Percentiles rank a stretch among this genome's conserved stretches.
Conservation (phyloP, 1,140 invertebrate species). For the Halesus radiatus region DNA sequence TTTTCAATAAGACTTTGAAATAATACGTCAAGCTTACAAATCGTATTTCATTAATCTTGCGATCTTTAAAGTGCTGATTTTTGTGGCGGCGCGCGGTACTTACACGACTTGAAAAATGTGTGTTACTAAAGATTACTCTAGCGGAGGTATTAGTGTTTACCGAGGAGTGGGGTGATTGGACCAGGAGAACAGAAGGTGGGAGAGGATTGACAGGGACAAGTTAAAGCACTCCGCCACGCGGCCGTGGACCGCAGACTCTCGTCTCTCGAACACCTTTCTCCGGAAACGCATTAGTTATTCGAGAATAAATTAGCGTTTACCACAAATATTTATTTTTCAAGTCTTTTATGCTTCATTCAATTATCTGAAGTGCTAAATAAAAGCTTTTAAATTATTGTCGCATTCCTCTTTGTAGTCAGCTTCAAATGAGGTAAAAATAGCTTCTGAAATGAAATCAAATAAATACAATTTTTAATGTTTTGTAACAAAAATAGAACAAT, state of each 20-base stretch:
- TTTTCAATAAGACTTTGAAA: conserved; percentile 29
- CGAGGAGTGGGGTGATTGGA: conserved; percentile 33
- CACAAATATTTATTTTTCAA: conserved; percentile 19
- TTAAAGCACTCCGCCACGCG: conserved; percentile 40
- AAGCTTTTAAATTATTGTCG: not conserved
- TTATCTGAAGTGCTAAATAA: not conserved
- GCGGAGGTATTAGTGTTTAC: conserved; percentile 19
- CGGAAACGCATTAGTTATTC: conserved; percentile 18
- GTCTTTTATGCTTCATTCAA: not conserved
- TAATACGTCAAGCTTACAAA: conserved; percentile 21
- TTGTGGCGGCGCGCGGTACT: not conserved
- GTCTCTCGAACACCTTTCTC: not conserved
- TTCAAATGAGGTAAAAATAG: not conserved
- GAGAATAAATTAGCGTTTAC: conserved; percentile 7
- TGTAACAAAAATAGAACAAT: too few relatives aligned
- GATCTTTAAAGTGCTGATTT: conserved; percentile 7
- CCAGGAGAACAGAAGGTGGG: conserved; percentile 30
- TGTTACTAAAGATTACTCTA: conserved; percentile 7
- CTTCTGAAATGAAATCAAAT: not conserved
- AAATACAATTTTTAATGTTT: too few relatives aligned
- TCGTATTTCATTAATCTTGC: conserved; percentile 33
- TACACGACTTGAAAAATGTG: conserved; percentile 38
- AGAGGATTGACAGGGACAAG: conserved; percentile 49
- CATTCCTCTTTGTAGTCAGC: not conserved
- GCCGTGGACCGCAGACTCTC: conserved; percentile 11